A percentile compares a stretch with the other conserved stretches of the same genome.
Conservation (phyloP, 2,797 vertebrate species). For the Delichon dasypus region DNA sequence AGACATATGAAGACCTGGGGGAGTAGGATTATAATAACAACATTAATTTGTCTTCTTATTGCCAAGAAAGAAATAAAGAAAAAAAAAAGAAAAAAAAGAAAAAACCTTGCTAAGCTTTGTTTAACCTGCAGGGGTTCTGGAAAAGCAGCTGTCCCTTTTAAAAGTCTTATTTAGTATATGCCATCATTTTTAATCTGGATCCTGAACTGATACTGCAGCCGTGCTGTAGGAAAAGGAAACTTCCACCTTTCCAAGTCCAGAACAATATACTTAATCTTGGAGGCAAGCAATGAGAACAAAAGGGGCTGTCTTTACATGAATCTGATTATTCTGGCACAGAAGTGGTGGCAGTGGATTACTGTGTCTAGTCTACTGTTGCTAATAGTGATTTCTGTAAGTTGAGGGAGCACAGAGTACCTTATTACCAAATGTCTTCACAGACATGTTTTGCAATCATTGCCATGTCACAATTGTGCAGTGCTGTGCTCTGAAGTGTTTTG, state of each 20-base stretch:
- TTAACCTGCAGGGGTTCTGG: constrained; percentile 9
- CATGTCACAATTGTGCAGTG: not conserved
- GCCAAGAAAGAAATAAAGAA: not conserved
- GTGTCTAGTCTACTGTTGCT: constrained; percentile 33
- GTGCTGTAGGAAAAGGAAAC: constrained; percentile 51
- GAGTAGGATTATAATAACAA: not conserved
- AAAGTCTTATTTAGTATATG: not conserved
- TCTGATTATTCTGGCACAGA: not conserved
- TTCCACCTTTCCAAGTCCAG: constrained; percentile 48
- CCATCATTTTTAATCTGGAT: constrained; percentile 54
- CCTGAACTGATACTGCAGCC: constrained; percentile 11
- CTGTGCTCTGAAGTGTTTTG: constrained; percentile 29
- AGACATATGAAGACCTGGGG: not conserved
- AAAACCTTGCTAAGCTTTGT: not conserved
- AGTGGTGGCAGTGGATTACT: constrained; percentile 29
- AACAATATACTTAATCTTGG: constrained; percentile 62
- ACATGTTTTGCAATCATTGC: constrained; percentile 10
- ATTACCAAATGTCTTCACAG: constrained; percentile 16
- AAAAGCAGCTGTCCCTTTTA: constrained; percentile 55
- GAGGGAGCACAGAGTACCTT: constrained; percentile 34
- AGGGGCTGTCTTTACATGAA: constrained; percentile 28
- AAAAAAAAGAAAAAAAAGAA: not conserved
- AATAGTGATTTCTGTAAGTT: constrained; percentile 48
- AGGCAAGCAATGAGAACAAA: constrained; percentile 39
- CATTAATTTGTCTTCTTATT: not conserved